phyloP scores from a whole-genome alignment of 2,797 vertebrate genomes.

The Heteromormyrus szaboi region DNA sequence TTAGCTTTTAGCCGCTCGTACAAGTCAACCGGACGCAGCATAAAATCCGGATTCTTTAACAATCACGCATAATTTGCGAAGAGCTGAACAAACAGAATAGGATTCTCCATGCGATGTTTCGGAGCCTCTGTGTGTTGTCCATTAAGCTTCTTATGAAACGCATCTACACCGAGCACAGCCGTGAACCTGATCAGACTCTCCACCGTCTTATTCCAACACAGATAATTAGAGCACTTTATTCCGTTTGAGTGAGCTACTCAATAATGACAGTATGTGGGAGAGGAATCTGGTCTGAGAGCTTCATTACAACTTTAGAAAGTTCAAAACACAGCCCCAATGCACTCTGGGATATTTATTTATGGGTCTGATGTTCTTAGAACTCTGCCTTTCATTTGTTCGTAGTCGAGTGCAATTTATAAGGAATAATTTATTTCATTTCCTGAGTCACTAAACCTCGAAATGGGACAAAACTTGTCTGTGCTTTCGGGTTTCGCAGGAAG shows the following conservation, averaged over 20 bases:
- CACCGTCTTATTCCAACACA: not conserved
- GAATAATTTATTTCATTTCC: not conserved
- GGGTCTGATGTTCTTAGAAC: not conserved
- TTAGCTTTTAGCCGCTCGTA: not conserved
- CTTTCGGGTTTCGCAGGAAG: not conserved
- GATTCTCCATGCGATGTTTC: not conserved
- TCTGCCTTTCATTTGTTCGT: not conserved
- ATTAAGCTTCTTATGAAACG: not conserved
- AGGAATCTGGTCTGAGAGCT: not conserved
- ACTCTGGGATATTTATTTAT: not conserved
- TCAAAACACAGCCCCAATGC: not conserved
- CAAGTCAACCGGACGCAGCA: not conserved
- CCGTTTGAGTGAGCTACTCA: not conserved
- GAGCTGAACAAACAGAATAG: not conserved
- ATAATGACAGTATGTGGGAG: not conserved
- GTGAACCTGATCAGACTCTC: not conserved
- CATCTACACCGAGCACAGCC: not conserved
- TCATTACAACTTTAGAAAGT: conserved; percentile 6
- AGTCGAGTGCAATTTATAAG: conserved; percentile 6
- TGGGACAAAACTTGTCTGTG: not conserved
- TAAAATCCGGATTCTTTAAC: not conserved
- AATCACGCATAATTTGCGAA: not conserved
- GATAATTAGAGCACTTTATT: conserved; percentile 8
- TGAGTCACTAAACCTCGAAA: not conserved
- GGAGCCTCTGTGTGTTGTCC: not conserved